Conservation (phyloP, 1,140 invertebrate genomes). For the Ips nitidus region DNA sequence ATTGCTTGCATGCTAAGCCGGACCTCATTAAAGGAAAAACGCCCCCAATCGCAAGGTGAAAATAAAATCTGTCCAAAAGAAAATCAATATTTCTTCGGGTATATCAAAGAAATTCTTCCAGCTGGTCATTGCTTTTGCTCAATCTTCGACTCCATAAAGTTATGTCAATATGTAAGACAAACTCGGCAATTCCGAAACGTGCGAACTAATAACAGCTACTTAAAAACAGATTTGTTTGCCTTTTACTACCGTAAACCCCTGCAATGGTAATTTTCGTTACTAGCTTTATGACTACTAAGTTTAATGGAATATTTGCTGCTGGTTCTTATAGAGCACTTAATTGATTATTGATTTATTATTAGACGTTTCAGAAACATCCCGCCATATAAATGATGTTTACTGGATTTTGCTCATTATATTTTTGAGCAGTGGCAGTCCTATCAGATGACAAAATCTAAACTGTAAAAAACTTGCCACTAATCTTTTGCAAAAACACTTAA, state of each 20-base stretch:
- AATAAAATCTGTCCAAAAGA: neutral
- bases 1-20: too few species aligned
- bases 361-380: too few species aligned
- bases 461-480: too few species aligned
- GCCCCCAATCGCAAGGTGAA: neutral
- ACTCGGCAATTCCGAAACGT: neutral
- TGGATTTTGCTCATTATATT: too few species aligned
- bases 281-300: neutral
- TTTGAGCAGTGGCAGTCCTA: too few species aligned
- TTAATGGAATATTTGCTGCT: neutral
- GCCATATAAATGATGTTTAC: too few species aligned
- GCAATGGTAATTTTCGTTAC: neutral
- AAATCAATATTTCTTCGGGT: constrained; percentile 1
- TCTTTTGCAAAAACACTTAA: too few species aligned
- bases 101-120: neutral
- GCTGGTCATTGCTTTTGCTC: neutral
- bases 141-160: neutral
- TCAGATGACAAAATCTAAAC: too few species aligned
- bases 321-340: neutral
- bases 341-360: constrained; percentile 1
- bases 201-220: neutral
- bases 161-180: neutral
- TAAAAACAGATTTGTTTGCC: neutral
- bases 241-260: neutral
- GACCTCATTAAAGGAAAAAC: neutral